Base-by-base conservation (phyloP, 2,888 invertebrate species). In the Scaptomyza tumidula region DNA sequence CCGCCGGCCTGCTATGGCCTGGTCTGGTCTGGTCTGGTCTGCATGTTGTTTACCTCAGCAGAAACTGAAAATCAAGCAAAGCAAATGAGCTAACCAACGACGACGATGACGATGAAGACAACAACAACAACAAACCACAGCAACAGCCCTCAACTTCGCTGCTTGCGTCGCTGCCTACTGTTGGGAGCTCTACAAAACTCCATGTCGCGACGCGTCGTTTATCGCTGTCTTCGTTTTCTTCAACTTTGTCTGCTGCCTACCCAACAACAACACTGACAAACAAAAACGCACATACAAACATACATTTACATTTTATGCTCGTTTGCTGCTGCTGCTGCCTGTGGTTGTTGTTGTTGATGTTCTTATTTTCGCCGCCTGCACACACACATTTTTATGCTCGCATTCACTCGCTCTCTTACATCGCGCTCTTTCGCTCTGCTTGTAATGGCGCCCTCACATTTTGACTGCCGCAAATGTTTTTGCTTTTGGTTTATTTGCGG, bases 41-140 rank as follows among this genome's bases (percentile, higher is more conserved):
- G 62, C 53, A 60, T 69, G 68, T 74, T 82, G 82, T 82, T 82
- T 85, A 85, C 83, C 80, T 78, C 80, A 82, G 83, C 86, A 86
- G 76, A 83, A 83, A 83, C 75, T 75, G 78, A 83, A 86, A 83
- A 80, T 78, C 65, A 69, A 78, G 74, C 70, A 84, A 79, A 73
- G 76, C 76, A 76, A 76, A 69, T 56, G 73, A 70, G 72, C 67
- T 63, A 74, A 69, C 49, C 65, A 72, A 49, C 74, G 65, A 57
- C 76, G 56, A 60, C 65, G 61, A 54, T 52, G 56, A 19, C 19
- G 19, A 19, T 2, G 19, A 19, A 1, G 19, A 61, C 61, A 55
- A 49, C 61, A 68, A 52, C 11, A 9, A 48, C 16, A 35, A 49
- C 33, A 35, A 19, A 50, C 52, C 33, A 33, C 9, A 33, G 10